A percentile compares a stretch with the other conserved stretches of the same genome.
phyloP scores from a whole-genome alignment of 2,888 invertebrate species.

The Amblyteles armatorius region DNA sequence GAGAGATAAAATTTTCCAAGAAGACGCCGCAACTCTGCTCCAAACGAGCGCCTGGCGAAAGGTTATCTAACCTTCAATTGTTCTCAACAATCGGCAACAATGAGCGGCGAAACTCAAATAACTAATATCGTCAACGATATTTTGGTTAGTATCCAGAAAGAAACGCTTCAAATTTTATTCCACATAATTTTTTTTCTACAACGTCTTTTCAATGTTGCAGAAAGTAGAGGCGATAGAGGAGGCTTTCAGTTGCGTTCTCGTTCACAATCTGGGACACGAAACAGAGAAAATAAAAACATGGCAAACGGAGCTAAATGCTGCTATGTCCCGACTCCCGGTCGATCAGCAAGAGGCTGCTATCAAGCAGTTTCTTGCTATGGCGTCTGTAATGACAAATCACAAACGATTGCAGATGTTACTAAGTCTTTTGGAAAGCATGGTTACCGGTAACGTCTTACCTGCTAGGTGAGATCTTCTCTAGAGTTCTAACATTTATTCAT shows the following conservation, averaged over 20 bases:
- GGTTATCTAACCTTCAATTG: slow-evolving; percentile 21
- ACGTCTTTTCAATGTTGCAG: slow-evolving; percentile 84
- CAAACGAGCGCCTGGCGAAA: slow-evolving; percentile 1
- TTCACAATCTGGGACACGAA: slow-evolving; percentile 91
- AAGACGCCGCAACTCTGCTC: background rate
- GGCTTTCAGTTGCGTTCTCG: slow-evolving; percentile 95
- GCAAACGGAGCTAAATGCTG: slow-evolving; percentile 89
- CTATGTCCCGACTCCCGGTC: slow-evolving; percentile 88
- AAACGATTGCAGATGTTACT: slow-evolving; percentile 92
- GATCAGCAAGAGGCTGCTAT: slow-evolving; percentile 92
- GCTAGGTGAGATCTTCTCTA: slow-evolving; percentile 87
- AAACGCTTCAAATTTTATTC: background rate
- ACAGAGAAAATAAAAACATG: slow-evolving; percentile 89
- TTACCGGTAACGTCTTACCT: slow-evolving; percentile 90
- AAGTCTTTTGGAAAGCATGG: slow-evolving; percentile 90
- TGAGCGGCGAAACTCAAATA: slow-evolving; percentile 88
- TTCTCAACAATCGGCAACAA: slow-evolving; percentile 75
- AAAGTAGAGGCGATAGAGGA: slow-evolving; percentile 94
- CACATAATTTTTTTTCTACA: slow-evolving; percentile 16
- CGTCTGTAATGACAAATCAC: slow-evolving; percentile 91
- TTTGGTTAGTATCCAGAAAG: slow-evolving; percentile 85
- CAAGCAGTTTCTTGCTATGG: slow-evolving; percentile 90
- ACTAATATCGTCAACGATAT: slow-evolving; percentile 89
- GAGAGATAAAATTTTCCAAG: background rate
- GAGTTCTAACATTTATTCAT: slow-evolving; percentile 18